Base-by-base conservation (phyloP, 2,797 vertebrate species). In the Siniperca obscura region DNA sequence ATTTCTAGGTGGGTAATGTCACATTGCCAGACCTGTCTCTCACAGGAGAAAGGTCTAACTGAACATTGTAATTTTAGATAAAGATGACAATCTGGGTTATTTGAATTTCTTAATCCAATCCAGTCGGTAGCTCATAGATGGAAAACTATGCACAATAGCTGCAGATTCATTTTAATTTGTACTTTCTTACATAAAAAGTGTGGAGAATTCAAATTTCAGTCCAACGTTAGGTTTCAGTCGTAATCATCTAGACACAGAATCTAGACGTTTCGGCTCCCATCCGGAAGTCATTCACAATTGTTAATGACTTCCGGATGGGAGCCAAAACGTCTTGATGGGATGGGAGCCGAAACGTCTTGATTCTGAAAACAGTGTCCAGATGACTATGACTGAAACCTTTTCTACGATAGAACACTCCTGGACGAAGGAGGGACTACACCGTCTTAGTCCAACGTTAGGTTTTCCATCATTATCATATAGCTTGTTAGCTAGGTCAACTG, bases 1-100 rank as follows among this genome's bases (percentile, higher is more conserved):
- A n/a, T 76, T 75, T 81, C 46, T 56, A 11, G 52, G 53, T 46
- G 25, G 69, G 68, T 64, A 78, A 78, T 84, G 78, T 86, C 70
- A 55, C 78, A 67, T 57, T 81, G 50, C 46, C 74, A 74, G 70
- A 69, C 60, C 57, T 7, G 60, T 61, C 46, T 53, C 74, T 50
- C 57, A 36, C 55, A 40, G 59, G 56, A 60, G 57, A 64, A 46
- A 68, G 44, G 25, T 34, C 61, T 42, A 19, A 62, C 30, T 44
- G 36, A 81, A 30, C 34, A 16, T 57, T 52, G 78, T 80, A 74
- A 66, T 62, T 72, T 78, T 38, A 64, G 74, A 78, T 52, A 14
- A 61, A 74, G 42, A 74, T 21, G 73, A 64, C 42, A 67, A 68
- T 59, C 65, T 42, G 40, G 4, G 7, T 25, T 65, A 46, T 74